These are phyloP conservation scores for Darevskia mixta DNA, from an alignment of 2,797 vertebrate species.

Conservation along the genomic window DNA sequence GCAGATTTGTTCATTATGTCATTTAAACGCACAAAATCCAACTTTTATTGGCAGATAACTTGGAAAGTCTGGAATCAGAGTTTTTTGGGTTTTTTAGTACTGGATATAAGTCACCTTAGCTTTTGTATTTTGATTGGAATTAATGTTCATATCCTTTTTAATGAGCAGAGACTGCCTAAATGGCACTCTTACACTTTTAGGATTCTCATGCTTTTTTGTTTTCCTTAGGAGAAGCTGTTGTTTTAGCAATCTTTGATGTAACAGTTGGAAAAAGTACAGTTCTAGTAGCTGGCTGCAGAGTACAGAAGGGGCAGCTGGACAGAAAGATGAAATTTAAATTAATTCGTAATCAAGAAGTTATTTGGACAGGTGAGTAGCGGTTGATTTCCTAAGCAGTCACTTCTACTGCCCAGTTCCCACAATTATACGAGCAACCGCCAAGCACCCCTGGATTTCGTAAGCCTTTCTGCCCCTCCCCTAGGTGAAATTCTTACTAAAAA, in stretches of 20 bases:
- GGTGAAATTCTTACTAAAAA: not conserved
- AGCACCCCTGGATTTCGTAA: not conserved
- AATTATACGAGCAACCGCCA: not conserved
- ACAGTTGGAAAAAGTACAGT: conserved; percentile 90
- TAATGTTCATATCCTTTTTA: not conserved
- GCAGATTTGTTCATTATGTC: not conserved
- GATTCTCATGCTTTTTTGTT: conserved; percentile 14
- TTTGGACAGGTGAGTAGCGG: conserved; percentile 90
- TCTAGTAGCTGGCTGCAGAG: conserved; percentile 92
- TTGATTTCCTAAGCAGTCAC: accelerated
- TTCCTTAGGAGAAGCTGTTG: conserved; percentile 85
- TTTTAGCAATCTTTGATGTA: conserved; percentile 87
- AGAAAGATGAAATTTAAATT: conserved; percentile 86
- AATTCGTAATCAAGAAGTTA: conserved; percentile 75
- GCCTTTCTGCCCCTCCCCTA: too few relatives aligned
- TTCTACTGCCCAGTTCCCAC: accelerated
- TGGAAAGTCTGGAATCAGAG: not conserved
- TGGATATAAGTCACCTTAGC: not conserved
- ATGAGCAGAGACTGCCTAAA: conserved; percentile 6
- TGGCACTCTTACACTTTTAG: not conserved
- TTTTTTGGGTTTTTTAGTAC: not conserved
- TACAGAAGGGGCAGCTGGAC: conserved; percentile 91
- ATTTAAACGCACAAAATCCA: not conserved
- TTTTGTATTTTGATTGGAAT: not conserved
- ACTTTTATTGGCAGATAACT: not conserved